A percentile compares a stretch with the other conserved stretches of the same genome.
phyloP scores from a whole-genome alignment of 2,797 vertebrate species.

The Graptemys geographica region DNA sequence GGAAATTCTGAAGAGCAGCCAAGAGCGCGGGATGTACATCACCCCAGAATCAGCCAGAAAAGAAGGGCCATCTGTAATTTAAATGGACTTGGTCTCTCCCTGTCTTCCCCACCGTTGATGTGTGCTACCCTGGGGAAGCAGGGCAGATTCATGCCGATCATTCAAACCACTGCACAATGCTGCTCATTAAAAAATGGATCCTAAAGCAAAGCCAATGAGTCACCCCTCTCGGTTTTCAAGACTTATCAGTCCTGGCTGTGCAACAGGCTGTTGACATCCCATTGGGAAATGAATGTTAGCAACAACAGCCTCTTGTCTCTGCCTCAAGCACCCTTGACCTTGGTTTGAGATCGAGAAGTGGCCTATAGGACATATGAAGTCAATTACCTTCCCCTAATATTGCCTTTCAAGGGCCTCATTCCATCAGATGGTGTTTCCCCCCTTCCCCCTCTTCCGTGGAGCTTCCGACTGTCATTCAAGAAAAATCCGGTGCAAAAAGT shows the following conservation, averaged over 20 bases:
- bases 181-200: slow-evolving; percentile 56
- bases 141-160: slow-evolving; percentile 28
- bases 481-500: not conserved
- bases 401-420: slow-evolving; percentile 22
- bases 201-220: slow-evolving; percentile 52
- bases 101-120: fast-evolving
- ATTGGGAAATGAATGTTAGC: slow-evolving; percentile 30
- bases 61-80: not conserved
- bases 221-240: slow-evolving; percentile 29
- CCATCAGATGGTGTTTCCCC: not conserved
- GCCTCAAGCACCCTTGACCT: slow-evolving; percentile 57
- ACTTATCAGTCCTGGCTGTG: not conserved
- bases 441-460: fast-evolving
- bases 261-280: slow-evolving; percentile 47
- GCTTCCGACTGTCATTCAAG: not conserved
- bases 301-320: slow-evolving; percentile 49
- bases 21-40: not conserved
- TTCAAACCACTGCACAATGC: not conserved
- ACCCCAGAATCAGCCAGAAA: not conserved
- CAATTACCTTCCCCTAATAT: slow-evolving; percentile 34
- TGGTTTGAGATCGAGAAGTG: slow-evolving; percentile 39
- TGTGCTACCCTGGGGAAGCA: slow-evolving; percentile 44
- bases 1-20: not conserved
- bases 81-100: slow-evolving; percentile 3
- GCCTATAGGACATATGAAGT: slow-evolving; percentile 29